Base-by-base conservation (phyloP, 1,140 invertebrate genomes). In the Bombus superbus region DNA sequence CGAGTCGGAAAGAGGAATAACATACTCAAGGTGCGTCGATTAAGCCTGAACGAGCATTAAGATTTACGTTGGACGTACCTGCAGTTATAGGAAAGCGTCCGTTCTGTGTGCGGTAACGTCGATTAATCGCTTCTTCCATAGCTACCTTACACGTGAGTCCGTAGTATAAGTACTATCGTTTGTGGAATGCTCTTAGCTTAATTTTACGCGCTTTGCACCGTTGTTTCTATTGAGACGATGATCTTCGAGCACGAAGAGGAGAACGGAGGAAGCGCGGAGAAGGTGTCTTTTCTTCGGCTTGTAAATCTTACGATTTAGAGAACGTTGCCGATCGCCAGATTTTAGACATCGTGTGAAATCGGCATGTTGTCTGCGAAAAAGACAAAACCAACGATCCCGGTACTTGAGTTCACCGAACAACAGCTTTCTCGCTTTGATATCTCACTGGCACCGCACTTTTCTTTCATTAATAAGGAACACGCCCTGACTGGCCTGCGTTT, bases 11-110 rank as follows among this genome's bases (percentile, higher is more conserved):
- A 15, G 18, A 28, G 42, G 42, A 47, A 18, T 72, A 44, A 42
- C 9, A 40, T 77, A 64, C 73, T 89, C 85, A 69, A 88, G 86
- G 85, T 87, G 91, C 84, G 89, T 76, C 83, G 88, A 88, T 91
- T 91, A 88, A 88, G 85, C 38, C 35, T 77, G 77, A 85, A 80
- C 66, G 22, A 80, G 82, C 73, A 84, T 57, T 83, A 86, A 80
- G 78, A 87, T 76, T 91, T 85, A 92, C 83, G 91, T 90, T 92
- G 91, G 91, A 92, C 89, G 77, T 92, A 90, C 86, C 91, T 91
- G 81, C 92, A 93, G 92, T 92, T 91, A 84, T 93, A 93, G 92
- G 92, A 90, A 93, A 93, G 92, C 91, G 88, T 90, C 91, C 90
- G 72, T 85, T 90, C 83, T 88, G 87, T 93, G 87, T 91, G 89